Evolutionary conservation across 2,888 invertebrate species (phyloP), one percentile per base, ranked within the genome.

Genomic region (Sarcophaga carnaria): DNA sequence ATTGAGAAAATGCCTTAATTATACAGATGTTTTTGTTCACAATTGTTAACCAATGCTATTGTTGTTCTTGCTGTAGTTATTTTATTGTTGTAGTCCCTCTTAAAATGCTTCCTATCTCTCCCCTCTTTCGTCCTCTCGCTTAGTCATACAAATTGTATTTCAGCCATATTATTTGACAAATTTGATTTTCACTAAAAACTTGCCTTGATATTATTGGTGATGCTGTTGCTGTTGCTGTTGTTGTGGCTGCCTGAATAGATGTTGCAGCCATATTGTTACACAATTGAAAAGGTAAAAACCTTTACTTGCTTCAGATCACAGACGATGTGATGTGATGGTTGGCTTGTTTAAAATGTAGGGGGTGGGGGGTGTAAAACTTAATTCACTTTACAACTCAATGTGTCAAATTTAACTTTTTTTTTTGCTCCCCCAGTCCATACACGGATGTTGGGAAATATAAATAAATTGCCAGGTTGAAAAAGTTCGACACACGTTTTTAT

Each of bases 1-100:
- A 85, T 88, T 82, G 83, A 80, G 83, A 80, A 84, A 75, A 80
- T 84, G 79, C 59, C 64, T 80, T 74, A 84, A 84, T 84, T 84
- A 84, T 72, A 5, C 12, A 60, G 59, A 77, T 45, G 14, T 77
- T 71, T 37, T 77, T 77, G 22, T 60, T 4, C 14, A 64, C 45
- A 60, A 76, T 59, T 70, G 76, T 59, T 54, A 17, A 12, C 54
- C 17, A 14, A 12, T 54, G 17, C 17, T 54, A 54, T 54, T 54
- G 54, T 54, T 54, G 54, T 54, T 54, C 5, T 4, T 3, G 17
- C 17, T 54, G 54, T 54, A 10, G 54, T 54, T 37, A 37, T 37
- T 37, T 37, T 37, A 37, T 37, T 37, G 37, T 37, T 37, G 37
- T 8, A 37, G 37, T 8, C 8, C 3, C 37, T 37, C 37, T 37